A percentile compares a stretch with the other conserved stretches of the same genome.
These are phyloP conservation scores for Alviniconcha strummeri DNA, from an alignment of 2,888 invertebrate genomes.

Conservation along the genomic window DNA sequence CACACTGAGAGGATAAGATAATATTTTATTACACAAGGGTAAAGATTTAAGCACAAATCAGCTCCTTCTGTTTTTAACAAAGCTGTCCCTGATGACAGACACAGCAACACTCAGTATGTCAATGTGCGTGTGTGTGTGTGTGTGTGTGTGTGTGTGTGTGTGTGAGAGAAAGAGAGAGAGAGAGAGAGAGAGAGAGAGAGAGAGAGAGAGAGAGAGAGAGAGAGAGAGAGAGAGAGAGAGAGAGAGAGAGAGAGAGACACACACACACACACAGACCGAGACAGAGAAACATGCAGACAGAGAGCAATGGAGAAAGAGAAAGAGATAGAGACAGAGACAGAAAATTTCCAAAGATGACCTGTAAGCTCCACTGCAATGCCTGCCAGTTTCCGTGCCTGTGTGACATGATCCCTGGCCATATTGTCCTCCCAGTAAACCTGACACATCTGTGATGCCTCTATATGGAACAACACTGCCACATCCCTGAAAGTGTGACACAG, in stretches of 20 bases:
- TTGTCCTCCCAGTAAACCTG: slow-evolving; percentile 84
- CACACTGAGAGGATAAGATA: too few relatives aligned
- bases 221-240: background rate
- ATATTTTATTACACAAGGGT: too few relatives aligned
- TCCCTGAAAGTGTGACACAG: slow-evolving; percentile 45
- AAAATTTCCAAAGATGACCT: slow-evolving; percentile 74
- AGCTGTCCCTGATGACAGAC: too few relatives aligned
- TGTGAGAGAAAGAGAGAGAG: background rate
- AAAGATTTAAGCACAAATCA: too few relatives aligned
- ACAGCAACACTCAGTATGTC: too few relatives aligned
- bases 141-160: background rate
- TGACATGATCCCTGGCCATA: slow-evolving; percentile 82
- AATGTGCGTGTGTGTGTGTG: background rate
- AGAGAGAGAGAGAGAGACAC: background rate
- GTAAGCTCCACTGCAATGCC: slow-evolving; percentile 83
- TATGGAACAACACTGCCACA: slow-evolving; percentile 72
- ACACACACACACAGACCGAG: too few relatives aligned
- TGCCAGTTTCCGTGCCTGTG: slow-evolving; percentile 79
- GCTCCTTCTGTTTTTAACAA: too few relatives aligned
- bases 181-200: background rate
- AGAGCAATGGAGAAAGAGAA: too few relatives aligned
- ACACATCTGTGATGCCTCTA: slow-evolving; percentile 82
- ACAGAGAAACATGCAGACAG: background rate
- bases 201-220: background rate
- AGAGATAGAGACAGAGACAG: too few relatives aligned